Conservation (phyloP, 2,113 vertebrate genomes). For the Ovibos moschatus region DNA sequence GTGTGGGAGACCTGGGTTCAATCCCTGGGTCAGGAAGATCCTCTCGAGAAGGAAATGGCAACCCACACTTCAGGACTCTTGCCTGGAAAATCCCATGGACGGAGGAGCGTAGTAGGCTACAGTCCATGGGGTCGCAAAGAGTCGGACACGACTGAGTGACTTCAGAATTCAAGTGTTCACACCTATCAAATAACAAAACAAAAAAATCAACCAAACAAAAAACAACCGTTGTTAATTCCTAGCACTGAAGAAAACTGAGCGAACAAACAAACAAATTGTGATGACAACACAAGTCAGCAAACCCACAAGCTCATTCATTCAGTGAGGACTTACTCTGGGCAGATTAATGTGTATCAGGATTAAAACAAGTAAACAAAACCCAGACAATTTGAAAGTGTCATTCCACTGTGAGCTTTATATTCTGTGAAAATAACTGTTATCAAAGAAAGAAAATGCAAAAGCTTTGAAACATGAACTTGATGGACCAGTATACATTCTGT, state of each 20-base stretch:
- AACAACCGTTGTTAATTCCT: not conserved
- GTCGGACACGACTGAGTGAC: too few species aligned
- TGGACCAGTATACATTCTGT: not conserved
- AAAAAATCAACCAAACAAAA: not conserved
- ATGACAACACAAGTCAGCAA: not conserved
- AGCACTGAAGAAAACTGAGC: not conserved
- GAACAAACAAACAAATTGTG: not conserved
- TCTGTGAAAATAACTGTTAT: not conserved
- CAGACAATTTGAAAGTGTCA: not conserved
- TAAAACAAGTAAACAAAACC: not conserved
- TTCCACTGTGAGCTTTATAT: not conserved
- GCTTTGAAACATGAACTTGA: not conserved
- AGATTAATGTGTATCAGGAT: too few species aligned
- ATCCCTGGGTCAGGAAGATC: too few species aligned
- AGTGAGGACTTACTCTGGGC: not conserved
- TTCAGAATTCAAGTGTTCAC: not conserved
- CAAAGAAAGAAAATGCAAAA: not conserved
- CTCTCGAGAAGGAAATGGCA: too few species aligned
- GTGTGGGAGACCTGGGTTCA: too few species aligned
- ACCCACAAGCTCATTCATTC: too few species aligned
- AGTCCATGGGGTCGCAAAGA: too few species aligned
- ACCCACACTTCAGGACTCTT: too few species aligned
- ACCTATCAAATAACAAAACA: not conserved
- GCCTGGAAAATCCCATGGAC: too few species aligned
- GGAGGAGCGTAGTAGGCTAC: too few species aligned